phyloP scores from a whole-genome alignment of 2,888 invertebrate species.

The Microplitis deprimator region DNA sequence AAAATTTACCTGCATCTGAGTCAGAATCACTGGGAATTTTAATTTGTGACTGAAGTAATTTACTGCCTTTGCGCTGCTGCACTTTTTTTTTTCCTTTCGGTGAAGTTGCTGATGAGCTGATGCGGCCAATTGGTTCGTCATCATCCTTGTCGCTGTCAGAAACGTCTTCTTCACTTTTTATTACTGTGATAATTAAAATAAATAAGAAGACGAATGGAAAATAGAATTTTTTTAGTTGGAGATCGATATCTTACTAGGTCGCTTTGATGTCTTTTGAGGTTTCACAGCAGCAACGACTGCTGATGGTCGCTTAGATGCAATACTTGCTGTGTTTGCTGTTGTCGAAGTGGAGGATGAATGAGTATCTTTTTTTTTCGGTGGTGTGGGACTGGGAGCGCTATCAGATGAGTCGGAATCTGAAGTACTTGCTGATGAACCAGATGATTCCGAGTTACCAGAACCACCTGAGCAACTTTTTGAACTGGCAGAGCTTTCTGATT shows the following conservation, averaged over 20 bases:
- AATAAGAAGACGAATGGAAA: background rate
- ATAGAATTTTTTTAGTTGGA: background rate
- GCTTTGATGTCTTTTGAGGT: constrained; percentile 65
- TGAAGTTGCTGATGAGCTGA: constrained; percentile 53
- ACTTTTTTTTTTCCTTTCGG: constrained; percentile 65
- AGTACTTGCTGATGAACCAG: constrained; percentile 74
- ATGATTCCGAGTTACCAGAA: constrained; percentile 80
- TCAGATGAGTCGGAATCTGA: constrained; percentile 81
- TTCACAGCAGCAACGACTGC: constrained; percentile 65
- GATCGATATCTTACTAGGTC: constrained; percentile 58
- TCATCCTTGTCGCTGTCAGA: constrained; percentile 68
- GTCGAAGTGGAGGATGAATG: constrained; percentile 54
- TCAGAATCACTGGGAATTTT: constrained; percentile 78
- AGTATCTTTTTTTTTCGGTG: constrained; percentile 64
- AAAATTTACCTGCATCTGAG: constrained; percentile 75
- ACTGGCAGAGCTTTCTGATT: constrained; percentile 79
- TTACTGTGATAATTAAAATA: constrained; percentile 21
- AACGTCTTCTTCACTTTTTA: constrained; percentile 67
- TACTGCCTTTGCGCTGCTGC: constrained; percentile 64
- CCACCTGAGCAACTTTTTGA: constrained; percentile 77
- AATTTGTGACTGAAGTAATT: constrained; percentile 62
- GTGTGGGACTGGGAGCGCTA: constrained; percentile 72
- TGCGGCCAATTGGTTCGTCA: constrained; percentile 58
- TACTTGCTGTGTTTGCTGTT: constrained; percentile 41
- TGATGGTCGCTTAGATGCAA: constrained; percentile 62